Percentiles rank a stretch among this genome's conserved stretches.
Evolutionary conservation across 53 echinoderm and acorn worm species (phyloP).

Genomic region (Crossaster papposus): DNA sequence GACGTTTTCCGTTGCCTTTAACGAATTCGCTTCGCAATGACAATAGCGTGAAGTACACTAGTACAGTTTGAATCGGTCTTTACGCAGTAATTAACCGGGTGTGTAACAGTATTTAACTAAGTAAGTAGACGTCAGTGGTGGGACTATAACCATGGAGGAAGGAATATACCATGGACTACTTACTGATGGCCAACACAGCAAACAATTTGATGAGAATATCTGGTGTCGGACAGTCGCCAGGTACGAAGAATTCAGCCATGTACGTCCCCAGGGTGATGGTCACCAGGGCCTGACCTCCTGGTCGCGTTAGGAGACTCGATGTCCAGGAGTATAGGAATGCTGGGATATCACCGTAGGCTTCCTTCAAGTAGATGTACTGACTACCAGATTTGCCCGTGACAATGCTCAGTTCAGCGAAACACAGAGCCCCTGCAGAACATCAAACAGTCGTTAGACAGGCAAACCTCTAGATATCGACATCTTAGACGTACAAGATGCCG

Average conservation of each 20-base stretch:
- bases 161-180: not conserved
- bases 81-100: too few relatives aligned
- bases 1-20: too few relatives aligned
- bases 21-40: too few relatives aligned
- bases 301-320: constrained; percentile 80
- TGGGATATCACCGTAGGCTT: constrained; percentile 79
- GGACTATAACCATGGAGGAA: not conserved
- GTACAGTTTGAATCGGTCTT: too few relatives aligned
- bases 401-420: constrained; percentile 84
- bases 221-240: constrained; percentile 14
- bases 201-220: constrained; percentile 23
- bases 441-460: not conserved
- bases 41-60: too few relatives aligned
- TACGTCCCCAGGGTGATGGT: constrained; percentile 83
- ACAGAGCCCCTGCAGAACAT: constrained; percentile 71
- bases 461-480: too few relatives aligned
- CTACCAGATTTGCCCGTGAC: constrained; percentile 82
- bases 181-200: constrained; percentile 8
- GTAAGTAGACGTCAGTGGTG: not conserved
- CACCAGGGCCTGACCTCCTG: constrained; percentile 76
- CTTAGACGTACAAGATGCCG: too few relatives aligned
- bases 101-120: too few relatives aligned
- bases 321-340: constrained; percentile 91
- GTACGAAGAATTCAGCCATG: constrained; percentile 65
- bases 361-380: constrained; percentile 83